Evolutionary conservation across 2,113 vertebrate species (phyloP).

Genomic region (Grantiella picta): DNA sequence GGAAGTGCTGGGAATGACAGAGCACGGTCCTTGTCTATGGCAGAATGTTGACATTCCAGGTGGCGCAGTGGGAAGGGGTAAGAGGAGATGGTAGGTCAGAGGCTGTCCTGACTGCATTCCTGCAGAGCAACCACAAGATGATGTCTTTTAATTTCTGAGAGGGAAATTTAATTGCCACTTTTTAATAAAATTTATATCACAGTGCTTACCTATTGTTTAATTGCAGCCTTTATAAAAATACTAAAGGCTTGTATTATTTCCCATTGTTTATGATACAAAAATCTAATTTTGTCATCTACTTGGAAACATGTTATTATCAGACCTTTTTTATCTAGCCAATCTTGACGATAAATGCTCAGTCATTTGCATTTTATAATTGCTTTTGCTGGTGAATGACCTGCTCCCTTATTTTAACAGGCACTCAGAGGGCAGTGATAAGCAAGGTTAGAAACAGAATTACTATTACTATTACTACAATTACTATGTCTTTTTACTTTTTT

Average conservation of each 20-base stretch:
- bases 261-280: constrained; percentile 15
- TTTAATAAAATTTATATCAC: background rate
- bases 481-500: background rate
- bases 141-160: constrained; percentile 31
- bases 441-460: constrained; percentile 15
- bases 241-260: background rate
- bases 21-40: background rate
- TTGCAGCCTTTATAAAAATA: background rate
- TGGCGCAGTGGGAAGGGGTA: background rate
- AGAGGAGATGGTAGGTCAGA: background rate
- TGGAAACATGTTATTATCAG: constrained; percentile 45
- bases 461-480: too few relatives aligned
- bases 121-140: constrained; percentile 47
- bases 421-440: constrained; percentile 16
- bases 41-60: background rate
- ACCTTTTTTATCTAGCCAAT: constrained; percentile 67
- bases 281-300: constrained; percentile 31
- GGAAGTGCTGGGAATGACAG: background rate
- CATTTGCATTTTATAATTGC: constrained; percentile 79
- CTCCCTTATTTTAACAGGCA: constrained; percentile 29
- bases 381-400: constrained; percentile 56
- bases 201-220: background rate
- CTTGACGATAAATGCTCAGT: constrained; percentile 66
- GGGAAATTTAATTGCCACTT: background rate
- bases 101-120: constrained; percentile 3